Percentiles rank a stretch among this genome's conserved stretches.
phyloP scores from a whole-genome alignment of 2,797 vertebrate genomes.

The Tangara arthus region DNA sequence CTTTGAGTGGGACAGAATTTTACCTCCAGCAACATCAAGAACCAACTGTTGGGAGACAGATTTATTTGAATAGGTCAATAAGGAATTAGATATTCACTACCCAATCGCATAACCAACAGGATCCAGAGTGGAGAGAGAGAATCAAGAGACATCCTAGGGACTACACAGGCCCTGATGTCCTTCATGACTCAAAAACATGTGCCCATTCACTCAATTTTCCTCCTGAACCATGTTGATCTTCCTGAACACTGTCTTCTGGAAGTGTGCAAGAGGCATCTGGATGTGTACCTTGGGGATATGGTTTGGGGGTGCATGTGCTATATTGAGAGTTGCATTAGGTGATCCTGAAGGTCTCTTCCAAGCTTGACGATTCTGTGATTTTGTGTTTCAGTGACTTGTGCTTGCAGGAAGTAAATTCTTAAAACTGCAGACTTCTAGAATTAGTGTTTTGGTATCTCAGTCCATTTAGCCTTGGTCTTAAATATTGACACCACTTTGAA shows the following conservation, averaged over 20 bases:
- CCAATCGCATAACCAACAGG: rapidly evolving
- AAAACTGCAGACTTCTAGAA: neutral
- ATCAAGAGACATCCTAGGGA: neutral
- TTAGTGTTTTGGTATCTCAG: neutral
- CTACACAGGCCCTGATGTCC: neutral
- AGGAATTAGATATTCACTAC: neutral
- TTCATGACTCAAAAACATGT: neutral
- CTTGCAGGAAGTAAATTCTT: neutral
- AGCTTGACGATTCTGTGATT: neutral
- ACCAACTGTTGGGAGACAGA: neutral
- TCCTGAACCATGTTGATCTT: neutral
- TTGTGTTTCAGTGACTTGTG: neutral
- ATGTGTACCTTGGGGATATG: too few species aligned
- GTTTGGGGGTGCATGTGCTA: too few species aligned
- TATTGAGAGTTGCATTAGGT: neutral
- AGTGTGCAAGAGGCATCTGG: too few species aligned
- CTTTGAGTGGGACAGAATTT: neutral
- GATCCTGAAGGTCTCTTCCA: neutral
- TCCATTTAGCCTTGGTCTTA: neutral
- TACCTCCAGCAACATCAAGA: neutral
- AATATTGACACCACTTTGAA: neutral
- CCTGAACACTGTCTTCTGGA: neutral
- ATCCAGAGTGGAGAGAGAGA: neutral
- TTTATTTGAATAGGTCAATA: neutral
- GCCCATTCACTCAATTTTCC: neutral